Conservation (phyloP, 2,113 vertebrate genomes). For the Microcebus tavaratra region DNA sequence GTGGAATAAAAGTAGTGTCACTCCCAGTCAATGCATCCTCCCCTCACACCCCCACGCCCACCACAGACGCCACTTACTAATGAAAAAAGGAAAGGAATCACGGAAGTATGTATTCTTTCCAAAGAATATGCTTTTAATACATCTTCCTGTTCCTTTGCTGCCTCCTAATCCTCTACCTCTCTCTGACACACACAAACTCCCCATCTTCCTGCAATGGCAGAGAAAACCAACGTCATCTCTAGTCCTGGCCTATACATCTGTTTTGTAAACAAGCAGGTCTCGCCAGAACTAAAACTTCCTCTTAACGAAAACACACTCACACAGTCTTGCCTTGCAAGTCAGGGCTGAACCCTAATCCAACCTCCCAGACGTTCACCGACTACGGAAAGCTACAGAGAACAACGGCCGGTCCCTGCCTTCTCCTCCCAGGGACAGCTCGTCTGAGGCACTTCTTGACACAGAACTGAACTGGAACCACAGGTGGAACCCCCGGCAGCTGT, state of each 20-base stretch:
- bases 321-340: background rate
- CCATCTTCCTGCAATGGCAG: background rate
- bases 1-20: fast-evolving
- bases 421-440: background rate
- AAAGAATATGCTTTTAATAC: background rate
- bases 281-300: background rate
- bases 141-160: background rate
- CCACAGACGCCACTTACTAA: background rate
- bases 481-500: constrained; percentile 24
- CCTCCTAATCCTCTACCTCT: background rate
- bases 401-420: fast-evolving
- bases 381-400: background rate
- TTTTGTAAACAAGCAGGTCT: background rate
- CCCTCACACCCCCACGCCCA: background rate
- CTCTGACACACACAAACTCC: background rate
- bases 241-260: background rate
- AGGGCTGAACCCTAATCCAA: background rate
- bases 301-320: background rate
- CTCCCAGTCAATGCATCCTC: background rate
- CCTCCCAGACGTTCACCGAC: background rate
- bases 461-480: background rate
- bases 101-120: background rate
- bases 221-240: background rate
- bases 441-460: background rate
- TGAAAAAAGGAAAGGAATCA: background rate